phyloP scores from a whole-genome alignment of 1,140 invertebrate genomes.

The Drosophila tropicalis region DNA sequence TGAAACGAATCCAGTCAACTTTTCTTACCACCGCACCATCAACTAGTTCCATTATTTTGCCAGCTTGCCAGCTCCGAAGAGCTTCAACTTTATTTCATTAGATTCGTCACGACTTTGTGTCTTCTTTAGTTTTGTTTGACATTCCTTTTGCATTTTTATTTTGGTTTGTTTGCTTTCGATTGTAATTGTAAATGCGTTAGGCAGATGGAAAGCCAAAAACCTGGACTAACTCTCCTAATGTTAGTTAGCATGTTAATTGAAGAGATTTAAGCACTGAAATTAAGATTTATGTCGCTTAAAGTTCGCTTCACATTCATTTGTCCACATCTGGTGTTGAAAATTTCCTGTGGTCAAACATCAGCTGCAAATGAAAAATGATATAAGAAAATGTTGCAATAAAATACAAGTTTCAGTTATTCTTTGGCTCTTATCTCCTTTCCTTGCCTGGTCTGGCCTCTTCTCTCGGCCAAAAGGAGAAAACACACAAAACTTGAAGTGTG shows the following conservation, averaged over 20 bases:
- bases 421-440: neutral
- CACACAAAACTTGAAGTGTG: conserved; percentile 67
- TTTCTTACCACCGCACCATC: neutral
- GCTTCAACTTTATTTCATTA: conserved; percentile 4
- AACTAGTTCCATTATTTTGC: conserved; percentile 47
- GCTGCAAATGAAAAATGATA: conserved; percentile 72
- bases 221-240: conserved; percentile 22
- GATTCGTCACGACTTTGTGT: neutral
- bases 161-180: conserved; percentile 42
- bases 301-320: conserved; percentile 19
- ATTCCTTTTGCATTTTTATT: conserved; percentile 20
- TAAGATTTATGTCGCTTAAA: conserved; percentile 62
- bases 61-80: neutral
- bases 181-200: conserved; percentile 49
- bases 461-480: conserved; percentile 9
- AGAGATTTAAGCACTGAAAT: conserved; percentile 3
- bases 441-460: neutral
- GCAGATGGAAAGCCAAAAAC: neutral
- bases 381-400: conserved; percentile 56
- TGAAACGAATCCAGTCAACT: conserved; percentile 51
- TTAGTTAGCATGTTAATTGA: conserved; percentile 18
- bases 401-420: conserved; percentile 14
- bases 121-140: too few species aligned
- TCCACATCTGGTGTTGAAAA: neutral
- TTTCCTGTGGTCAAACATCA: conserved; percentile 25